Base-by-base conservation (phyloP, 2,797 vertebrate genomes). In the Acomys russatus region DNA sequence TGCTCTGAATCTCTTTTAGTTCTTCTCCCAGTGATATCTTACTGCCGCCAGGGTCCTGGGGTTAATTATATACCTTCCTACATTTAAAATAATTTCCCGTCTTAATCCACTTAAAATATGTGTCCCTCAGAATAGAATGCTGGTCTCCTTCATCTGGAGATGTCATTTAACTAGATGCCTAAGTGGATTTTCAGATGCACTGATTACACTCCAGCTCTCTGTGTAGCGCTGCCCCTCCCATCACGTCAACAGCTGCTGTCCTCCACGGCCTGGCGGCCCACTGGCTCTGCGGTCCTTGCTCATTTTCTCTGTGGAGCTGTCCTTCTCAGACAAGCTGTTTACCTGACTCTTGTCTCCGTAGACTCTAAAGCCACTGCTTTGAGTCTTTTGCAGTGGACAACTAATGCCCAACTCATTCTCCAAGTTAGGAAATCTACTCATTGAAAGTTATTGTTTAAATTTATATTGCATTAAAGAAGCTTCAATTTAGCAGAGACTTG, bases 81-180 rank as follows among this genome's bases (percentile, higher is more conserved):
- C 70, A 88, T 95, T 97, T 94, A 93, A 96, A 94, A 95, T 93
- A 80, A 97, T 95, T 96, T 96, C 78, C 91, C 96, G 97, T 96
- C 94, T 95, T 97, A 97, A 97, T 96, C 89, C 91, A 95, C 77
- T 97, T 96, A 93, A 97, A 97, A 92, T 94, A 83, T 44, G 56
- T 76, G 25, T 91, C 93, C 96, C 96, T 97, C 56, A 54, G 87
- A 96, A 77, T 90, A 90, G 84, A 92, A 92, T 18, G 28, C 89
- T 49, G 49, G 79, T 89, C 76, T 94, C 66, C 92, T 79, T 88
- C 93, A 84, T 92, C 90, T 95, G 93, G 88, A 88, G 90, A 94
- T 95, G 96, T 92, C 95, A 76, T 63, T 70, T 97, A 90, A 96
- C 91, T 88, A 78, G 94, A 94, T 54, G 91, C 89, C 86, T 96